Conservation (phyloP, 2,797 vertebrate genomes). For the Leucoraja ocellata region DNA sequence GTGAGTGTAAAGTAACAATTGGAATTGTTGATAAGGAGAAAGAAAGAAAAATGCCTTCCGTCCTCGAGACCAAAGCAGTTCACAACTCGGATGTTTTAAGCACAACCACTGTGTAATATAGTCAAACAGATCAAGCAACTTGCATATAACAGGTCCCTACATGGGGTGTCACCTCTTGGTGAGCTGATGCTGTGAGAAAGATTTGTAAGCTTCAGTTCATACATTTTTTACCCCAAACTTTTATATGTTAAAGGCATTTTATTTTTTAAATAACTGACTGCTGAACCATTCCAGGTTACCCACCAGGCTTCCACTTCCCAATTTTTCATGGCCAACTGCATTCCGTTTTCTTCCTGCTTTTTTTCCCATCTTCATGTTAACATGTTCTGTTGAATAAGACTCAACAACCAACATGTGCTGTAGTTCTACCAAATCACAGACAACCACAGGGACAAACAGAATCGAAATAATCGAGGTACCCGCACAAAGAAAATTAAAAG, state of each 20-base stretch:
- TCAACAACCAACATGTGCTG: background rate
- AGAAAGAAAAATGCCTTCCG: background rate
- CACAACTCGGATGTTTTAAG: background rate
- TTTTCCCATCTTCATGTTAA: too few species aligned
- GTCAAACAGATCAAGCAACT: background rate
- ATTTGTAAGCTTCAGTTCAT: background rate
- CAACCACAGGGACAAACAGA: background rate
- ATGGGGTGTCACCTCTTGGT: background rate
- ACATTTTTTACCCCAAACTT: background rate
- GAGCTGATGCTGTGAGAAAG: background rate
- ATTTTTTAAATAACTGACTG: background rate
- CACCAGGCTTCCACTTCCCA: background rate
- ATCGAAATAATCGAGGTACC: background rate
- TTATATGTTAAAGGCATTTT: background rate
- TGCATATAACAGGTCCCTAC: background rate
- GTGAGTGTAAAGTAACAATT: background rate
- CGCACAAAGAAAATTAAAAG: background rate
- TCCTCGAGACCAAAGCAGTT: background rate
- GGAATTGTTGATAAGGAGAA: background rate
- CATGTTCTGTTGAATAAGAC: background rate
- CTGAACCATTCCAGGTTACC: background rate
- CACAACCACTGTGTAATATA: background rate
- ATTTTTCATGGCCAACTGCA: background rate
- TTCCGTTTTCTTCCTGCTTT: background rate
- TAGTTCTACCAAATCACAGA: too few species aligned